These are phyloP conservation scores for Pteronotus mesoamericanus DNA, from an alignment of 2,797 vertebrate genomes.

Conservation along the genomic window DNA sequence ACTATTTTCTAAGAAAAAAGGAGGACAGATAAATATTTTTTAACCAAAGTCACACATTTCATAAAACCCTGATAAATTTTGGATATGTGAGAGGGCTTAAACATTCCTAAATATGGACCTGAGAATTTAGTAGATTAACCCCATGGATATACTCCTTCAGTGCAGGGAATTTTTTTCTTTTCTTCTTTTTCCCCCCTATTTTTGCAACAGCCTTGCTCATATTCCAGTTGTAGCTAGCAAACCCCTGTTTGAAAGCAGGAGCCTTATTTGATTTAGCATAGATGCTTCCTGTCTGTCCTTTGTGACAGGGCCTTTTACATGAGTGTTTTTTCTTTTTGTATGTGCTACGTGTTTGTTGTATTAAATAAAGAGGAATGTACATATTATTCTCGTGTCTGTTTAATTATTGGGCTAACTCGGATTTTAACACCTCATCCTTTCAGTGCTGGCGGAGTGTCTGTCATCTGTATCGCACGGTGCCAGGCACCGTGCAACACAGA, in stretches of 20 bases:
- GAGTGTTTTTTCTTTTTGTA: slow-evolving; percentile 80
- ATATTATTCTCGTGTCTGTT: slow-evolving; percentile 65
- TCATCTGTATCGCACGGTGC: neutral
- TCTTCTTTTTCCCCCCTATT: neutral
- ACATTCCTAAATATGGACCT: slow-evolving; percentile 52
- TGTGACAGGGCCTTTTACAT: slow-evolving; percentile 80
- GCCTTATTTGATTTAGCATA: slow-evolving; percentile 79
- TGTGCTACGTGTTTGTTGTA: slow-evolving; percentile 83
- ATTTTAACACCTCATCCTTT: neutral
- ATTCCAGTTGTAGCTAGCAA: slow-evolving; percentile 73
- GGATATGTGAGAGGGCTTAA: neutral
- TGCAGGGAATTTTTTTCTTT: slow-evolving; percentile 49
- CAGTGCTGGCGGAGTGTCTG: neutral
- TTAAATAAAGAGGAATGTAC: slow-evolving; percentile 87
- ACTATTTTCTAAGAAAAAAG: slow-evolving; percentile 31
- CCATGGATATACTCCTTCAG: slow-evolving; percentile 45
- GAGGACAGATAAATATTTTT: neutral
- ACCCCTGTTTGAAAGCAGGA: slow-evolving; percentile 79
- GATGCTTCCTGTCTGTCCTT: slow-evolving; percentile 77
- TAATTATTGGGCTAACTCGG: slow-evolving; percentile 48
- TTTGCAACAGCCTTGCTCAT: slow-evolving; percentile 79
- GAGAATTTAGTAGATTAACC: slow-evolving; percentile 13
- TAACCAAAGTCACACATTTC: slow-evolving; percentile 20
- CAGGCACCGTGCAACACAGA: neutral
- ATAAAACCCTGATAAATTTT: slow-evolving; percentile 15